Evolutionary conservation across 2,113 vertebrate genomes (phyloP).

Genomic region (Tamias sibiricus): DNA sequence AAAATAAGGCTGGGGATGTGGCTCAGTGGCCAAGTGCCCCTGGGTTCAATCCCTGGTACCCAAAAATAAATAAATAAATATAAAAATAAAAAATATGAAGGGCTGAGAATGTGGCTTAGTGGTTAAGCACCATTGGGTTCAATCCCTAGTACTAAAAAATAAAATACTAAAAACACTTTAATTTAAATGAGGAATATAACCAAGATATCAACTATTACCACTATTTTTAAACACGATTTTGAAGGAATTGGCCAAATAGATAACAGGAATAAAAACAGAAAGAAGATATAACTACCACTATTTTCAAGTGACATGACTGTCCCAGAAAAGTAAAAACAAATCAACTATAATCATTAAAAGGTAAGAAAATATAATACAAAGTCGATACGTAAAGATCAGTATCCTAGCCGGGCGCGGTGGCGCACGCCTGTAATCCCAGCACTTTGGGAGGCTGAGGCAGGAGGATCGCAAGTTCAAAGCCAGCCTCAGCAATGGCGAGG

Average conservation of each 20-base stretch:
- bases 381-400: not conserved
- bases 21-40: too few species aligned
- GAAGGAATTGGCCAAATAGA: not conserved
- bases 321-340: not conserved
- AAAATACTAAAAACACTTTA: constrained; percentile 26
- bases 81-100: too few species aligned
- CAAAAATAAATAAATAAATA: not conserved
- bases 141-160: not conserved
- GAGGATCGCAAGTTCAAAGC: too few species aligned
- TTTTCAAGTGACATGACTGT: not conserved
- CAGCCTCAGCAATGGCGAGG: too few species aligned
- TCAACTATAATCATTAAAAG: not conserved
- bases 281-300: not conserved
- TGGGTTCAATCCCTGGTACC: not conserved
- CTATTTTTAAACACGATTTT: not conserved
- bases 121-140: not conserved
- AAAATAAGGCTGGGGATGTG: too few species aligned
- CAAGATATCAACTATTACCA: not conserved
- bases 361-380: constrained; percentile 27
- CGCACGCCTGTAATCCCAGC: too few species aligned
- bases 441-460: too few species aligned
- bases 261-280: constrained; percentile 12
- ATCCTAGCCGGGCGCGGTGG: too few species aligned
- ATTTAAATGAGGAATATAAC: not conserved
- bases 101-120: too few species aligned